These are phyloP conservation scores for Microcebus murinus DNA, from an alignment of 2,113 vertebrate species.

Conservation along the genomic window DNA sequence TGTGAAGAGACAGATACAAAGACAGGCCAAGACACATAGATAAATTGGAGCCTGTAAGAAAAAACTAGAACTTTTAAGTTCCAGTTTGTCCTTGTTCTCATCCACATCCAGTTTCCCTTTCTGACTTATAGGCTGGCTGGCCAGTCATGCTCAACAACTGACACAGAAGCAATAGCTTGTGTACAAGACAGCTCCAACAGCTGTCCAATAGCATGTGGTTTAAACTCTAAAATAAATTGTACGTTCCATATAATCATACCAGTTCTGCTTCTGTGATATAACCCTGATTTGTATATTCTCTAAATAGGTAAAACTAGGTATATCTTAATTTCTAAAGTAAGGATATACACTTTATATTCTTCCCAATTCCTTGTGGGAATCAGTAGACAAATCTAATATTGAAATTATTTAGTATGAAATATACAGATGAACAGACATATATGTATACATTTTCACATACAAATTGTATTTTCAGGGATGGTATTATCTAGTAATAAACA, in stretches of 20 bases:
- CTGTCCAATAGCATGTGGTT: neutral
- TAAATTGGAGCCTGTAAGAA: too few relatives aligned
- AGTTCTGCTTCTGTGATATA: neutral
- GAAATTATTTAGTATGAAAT: neutral
- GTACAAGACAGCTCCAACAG: neutral
- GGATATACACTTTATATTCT: neutral
- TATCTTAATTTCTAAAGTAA: constrained; percentile 22
- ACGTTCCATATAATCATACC: neutral
- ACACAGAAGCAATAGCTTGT: neutral
- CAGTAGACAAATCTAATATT: neutral
- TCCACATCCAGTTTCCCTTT: neutral
- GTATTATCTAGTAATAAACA: neutral
- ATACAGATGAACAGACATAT: neutral
- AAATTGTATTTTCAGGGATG: neutral
- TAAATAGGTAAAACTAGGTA: neutral
- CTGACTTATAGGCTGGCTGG: neutral
- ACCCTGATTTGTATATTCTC: neutral
- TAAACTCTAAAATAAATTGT: neutral
- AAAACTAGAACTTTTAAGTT: neutral
- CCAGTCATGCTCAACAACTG: neutral
- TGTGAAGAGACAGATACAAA: neutral
- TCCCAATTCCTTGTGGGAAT: neutral
- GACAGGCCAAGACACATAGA: too few relatives aligned
- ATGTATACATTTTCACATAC: neutral
- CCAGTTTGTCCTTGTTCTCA: neutral